Percentiles rank a stretch among this genome's conserved stretches.
phyloP scores from a whole-genome alignment of 92 coral and sea anemone genomes.

The Pocillopora grandis region DNA sequence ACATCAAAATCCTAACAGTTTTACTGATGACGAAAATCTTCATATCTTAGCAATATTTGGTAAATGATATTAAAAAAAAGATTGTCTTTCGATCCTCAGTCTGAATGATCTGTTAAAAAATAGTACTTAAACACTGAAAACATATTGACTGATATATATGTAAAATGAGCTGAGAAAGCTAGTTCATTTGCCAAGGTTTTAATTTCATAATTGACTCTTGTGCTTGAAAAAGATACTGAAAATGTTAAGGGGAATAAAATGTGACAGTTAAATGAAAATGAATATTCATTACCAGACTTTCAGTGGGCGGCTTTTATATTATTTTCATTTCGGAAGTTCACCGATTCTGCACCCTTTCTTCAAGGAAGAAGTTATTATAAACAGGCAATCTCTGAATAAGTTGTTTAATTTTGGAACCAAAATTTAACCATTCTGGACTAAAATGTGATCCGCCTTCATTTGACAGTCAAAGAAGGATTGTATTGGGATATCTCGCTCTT shows the following conservation, averaged over 20 bases:
- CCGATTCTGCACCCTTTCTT: no score
- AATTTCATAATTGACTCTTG: background rate
- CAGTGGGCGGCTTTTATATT: background rate
- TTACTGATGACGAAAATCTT: no score
- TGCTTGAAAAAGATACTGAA: background rate
- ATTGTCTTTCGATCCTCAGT: background rate
- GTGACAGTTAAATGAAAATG: background rate
- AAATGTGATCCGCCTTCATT: background rate
- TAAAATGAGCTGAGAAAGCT: background rate
- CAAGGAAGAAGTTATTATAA: no score
- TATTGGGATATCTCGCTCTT: background rate
- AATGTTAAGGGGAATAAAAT: background rate
- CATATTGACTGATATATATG: background rate
- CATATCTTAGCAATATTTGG: no score
- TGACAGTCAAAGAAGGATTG: background rate
- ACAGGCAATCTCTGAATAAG: no score
- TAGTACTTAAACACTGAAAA: no score
- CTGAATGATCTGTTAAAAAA: background rate
- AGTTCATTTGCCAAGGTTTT: background rate
- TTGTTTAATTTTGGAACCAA: no score
- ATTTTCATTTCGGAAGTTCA: background rate
- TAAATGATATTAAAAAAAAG: no score
- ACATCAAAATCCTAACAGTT: no score
- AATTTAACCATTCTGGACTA: no score
- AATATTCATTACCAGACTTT: background rate